phyloP scores from a whole-genome alignment of 2,113 vertebrate species.

The Rhadina sibilatrix region DNA sequence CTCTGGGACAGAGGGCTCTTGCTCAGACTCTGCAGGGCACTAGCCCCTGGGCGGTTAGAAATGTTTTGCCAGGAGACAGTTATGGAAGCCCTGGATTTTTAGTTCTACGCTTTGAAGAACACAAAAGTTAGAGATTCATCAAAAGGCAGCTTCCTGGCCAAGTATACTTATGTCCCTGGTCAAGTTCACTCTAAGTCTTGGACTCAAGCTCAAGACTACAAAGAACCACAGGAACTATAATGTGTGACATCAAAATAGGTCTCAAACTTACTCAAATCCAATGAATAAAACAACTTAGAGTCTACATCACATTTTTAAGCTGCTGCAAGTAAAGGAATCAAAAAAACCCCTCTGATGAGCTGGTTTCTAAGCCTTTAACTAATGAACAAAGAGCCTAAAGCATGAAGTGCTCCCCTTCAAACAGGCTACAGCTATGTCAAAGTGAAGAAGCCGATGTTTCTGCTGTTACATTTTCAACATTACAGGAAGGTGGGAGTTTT shows the following conservation, averaged over 20 bases:
- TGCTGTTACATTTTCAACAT: background rate
- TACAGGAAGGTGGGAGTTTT: background rate
- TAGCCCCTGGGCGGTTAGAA: background rate
- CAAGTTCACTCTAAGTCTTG: background rate
- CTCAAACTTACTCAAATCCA: background rate
- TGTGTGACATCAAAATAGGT: background rate
- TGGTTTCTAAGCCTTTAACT: background rate
- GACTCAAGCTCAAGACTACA: background rate
- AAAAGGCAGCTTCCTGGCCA: background rate
- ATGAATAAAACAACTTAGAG: background rate
- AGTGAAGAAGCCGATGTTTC: background rate
- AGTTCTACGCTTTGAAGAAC: background rate
- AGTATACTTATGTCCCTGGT: background rate
- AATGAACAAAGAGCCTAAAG: background rate
- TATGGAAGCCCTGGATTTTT: background rate
- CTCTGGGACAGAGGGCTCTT: background rate
- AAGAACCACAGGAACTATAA: background rate
- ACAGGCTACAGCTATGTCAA: constrained; percentile 2
- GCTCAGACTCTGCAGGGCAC: background rate
- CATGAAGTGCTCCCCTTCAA: constrained; percentile 13
- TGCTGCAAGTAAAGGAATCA: background rate
- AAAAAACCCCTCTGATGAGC: background rate
- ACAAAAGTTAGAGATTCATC: background rate
- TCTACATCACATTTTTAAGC: background rate
- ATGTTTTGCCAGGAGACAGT: background rate